These are phyloP conservation scores for Callipepla squamata DNA, from an alignment of 2,113 vertebrate species.

Conservation along the genomic window DNA sequence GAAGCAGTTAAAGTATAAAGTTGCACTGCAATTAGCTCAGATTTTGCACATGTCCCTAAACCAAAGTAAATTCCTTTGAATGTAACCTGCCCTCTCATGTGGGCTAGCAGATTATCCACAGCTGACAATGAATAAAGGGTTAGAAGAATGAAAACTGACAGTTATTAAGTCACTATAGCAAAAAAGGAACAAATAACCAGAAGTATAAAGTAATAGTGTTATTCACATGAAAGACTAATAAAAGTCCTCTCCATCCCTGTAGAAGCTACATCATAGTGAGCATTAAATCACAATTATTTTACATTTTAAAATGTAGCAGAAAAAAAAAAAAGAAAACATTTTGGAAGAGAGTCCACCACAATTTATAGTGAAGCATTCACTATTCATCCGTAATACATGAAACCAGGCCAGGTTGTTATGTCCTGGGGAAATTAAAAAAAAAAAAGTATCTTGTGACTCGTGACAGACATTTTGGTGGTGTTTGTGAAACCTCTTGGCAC, in stretches of 20 bases:
- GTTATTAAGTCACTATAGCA: constrained; percentile 39
- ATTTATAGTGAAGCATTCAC: constrained; percentile 27
- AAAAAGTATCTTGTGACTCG: constrained; percentile 17
- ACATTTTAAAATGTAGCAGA: neutral
- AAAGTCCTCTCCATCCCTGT: neutral
- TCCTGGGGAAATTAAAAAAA: constrained; percentile 4
- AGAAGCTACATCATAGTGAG: neutral
- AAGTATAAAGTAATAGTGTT: neutral
- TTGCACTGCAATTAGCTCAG: constrained; percentile 56
- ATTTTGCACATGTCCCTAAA: constrained; percentile 43
- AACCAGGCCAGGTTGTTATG: constrained; percentile 8
- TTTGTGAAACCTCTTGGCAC: constrained; percentile 36
- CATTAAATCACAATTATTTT: neutral
- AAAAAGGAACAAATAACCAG: constrained; percentile 4
- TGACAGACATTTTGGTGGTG: constrained; percentile 7
- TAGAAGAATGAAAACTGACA: constrained; percentile 39
- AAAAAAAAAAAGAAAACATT: neutral
- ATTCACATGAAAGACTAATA: neutral
- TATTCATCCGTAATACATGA: constrained; percentile 6
- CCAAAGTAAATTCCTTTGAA: constrained; percentile 39
- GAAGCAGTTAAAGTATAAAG: constrained; percentile 47
- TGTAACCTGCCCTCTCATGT: constrained; percentile 58
- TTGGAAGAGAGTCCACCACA: neutral
- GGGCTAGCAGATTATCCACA: constrained; percentile 31
- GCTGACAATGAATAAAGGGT: constrained; percentile 39